Evolutionary conservation across 2,797 vertebrate genomes (phyloP), one percentile per base, ranked within the genome.

Genomic region (Lithobates sylvaticus): DNA sequence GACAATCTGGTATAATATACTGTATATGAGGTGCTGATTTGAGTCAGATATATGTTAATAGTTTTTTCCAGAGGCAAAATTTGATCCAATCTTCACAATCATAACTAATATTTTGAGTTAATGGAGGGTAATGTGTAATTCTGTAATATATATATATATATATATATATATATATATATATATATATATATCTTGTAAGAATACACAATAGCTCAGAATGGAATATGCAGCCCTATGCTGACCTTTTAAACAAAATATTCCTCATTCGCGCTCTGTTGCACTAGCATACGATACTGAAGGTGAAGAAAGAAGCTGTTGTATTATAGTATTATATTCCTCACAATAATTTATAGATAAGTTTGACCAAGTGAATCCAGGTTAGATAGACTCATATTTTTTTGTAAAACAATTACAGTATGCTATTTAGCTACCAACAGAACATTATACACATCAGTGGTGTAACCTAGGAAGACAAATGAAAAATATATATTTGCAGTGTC

Each of bases 341-440:
- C 76, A 73, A 34, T 75, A 84, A 87, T 87, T 87, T 87, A 87
- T 84, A 75, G 75, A 39, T 61, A 75, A 75, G 78, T 82, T 47
- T 87, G 58, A 50, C 71, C 86, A 87, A 84, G 81, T 87, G 86
- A 84, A 84, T 78, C 58, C 70, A 75, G 42, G 21, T 75, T 79
- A 42, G 44, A 87, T 83, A 84, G 86, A 79, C 75, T 79, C 86
- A 78, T 86, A 78, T 84, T 79, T 87, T 86, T 87, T 65, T 87
- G 50, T 74, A 67, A 84, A 83, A 87, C 81, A 83, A 79, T 87
- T 87, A 83, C 86, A 83, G 81, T 87, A 84, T 79, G 81, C 76
- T 84, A 87, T 87, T 83, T 87, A 87, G 81, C 64, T 78, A 78
- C 42, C 74, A 32, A 75, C 68, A 83, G 81, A 74, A 87, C 81